Conservation (phyloP, 2,888 invertebrate genomes). For the Agonopterix heracliana region DNA sequence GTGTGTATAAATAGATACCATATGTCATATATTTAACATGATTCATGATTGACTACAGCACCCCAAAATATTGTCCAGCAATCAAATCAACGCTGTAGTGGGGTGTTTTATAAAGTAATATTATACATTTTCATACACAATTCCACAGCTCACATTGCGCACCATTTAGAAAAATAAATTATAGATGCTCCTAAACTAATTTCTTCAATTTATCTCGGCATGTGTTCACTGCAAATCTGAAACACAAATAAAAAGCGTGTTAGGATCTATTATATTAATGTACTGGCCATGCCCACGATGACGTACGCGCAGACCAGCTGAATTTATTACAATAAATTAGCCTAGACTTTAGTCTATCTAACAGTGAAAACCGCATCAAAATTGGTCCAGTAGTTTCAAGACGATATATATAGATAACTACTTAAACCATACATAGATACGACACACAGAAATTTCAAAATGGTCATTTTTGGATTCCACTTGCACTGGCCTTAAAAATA, state of each 20-base stretch:
- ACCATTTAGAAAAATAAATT: conserved; percentile 75
- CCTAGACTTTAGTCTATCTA: too few relatives aligned
- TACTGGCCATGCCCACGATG: too few relatives aligned
- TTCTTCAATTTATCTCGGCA: conserved; percentile 70
- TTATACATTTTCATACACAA: conserved; percentile 61
- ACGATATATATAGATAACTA: too few relatives aligned
- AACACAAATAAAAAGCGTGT: conserved; percentile 6
- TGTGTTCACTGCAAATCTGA: conserved; percentile 73
- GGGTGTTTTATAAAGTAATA: conserved; percentile 55
- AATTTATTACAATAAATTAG: too few relatives aligned
- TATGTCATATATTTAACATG: conserved; percentile 42
- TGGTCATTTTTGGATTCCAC: too few relatives aligned
- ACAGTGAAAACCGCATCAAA: too few relatives aligned
- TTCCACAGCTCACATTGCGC: conserved; percentile 74
- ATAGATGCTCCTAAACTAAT: conserved; percentile 69
- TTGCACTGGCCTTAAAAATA: too few relatives aligned
- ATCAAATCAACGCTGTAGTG: conserved; percentile 48
- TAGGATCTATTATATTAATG: too few relatives aligned
- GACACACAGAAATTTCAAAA: too few relatives aligned
- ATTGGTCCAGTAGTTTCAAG: too few relatives aligned
- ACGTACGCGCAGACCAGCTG: too few relatives aligned
- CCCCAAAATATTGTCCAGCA: conserved; percentile 64
- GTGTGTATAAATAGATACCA: conserved; percentile 52
- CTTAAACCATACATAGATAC: too few relatives aligned
- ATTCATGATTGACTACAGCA: conserved; percentile 69